Conservation (phyloP, 2,113 vertebrate species). For the Rhea pennata region DNA sequence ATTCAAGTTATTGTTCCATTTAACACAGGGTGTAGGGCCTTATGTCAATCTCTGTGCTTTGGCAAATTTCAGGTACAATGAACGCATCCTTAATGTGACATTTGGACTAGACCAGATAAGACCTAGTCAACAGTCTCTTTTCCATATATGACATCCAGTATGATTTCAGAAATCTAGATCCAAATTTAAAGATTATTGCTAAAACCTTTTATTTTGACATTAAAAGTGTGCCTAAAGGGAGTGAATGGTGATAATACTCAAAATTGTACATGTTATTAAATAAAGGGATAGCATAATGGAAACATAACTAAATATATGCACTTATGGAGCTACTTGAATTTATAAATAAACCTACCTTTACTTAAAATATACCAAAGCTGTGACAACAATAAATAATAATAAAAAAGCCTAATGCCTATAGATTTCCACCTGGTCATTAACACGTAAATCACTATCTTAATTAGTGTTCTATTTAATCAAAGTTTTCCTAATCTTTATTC, state of each 20-base stretch:
- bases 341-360: not conserved
- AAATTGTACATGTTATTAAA: not conserved
- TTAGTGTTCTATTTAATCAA: constrained; percentile 49
- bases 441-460: constrained; percentile 58
- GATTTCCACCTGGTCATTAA: constrained; percentile 35
- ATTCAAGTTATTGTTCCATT: not conserved
- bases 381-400: not conserved
- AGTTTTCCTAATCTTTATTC: constrained; percentile 19
- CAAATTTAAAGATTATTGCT: not conserved
- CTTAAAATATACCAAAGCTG: not conserved
- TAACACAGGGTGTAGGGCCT: not conserved
- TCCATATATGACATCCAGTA: not conserved
- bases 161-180: not conserved
- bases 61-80: not conserved
- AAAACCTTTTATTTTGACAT: not conserved
- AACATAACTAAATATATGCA: not conserved
- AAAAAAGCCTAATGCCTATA: not conserved
- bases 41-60: not conserved
- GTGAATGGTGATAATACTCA: not conserved
- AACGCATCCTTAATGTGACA: not conserved
- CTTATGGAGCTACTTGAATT: not conserved
- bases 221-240: not conserved
- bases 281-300: not conserved
- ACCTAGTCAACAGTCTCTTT: not conserved
- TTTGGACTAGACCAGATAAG: not conserved